Conservation (phyloP, 2,888 invertebrate genomes). For the Mamestra brassicae region DNA sequence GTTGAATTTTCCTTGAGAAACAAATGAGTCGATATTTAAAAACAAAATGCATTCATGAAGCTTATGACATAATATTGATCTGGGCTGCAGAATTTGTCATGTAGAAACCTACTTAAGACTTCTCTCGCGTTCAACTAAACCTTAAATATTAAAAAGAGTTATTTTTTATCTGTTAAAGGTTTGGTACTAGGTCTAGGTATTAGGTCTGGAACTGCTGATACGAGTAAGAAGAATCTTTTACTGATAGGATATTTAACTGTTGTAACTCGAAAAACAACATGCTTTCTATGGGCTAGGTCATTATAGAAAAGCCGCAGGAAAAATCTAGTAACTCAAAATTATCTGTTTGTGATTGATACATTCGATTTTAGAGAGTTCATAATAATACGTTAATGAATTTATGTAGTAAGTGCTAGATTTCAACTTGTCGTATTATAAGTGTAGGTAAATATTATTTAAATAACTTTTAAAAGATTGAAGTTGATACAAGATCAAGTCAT, state of each 20-base stretch:
- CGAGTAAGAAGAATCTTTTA: background rate
- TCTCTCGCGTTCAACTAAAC: too few species aligned
- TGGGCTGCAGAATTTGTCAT: background rate
- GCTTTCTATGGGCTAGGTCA: background rate
- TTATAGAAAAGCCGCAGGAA: background rate
- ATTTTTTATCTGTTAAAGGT: too few species aligned
- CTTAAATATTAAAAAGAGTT: too few species aligned
- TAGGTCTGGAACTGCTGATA: background rate
- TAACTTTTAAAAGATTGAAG: background rate
- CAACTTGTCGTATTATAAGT: background rate
- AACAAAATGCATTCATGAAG: constrained; percentile 19
- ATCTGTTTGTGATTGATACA: background rate
- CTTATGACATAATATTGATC: background rate
- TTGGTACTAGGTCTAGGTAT: too few species aligned
- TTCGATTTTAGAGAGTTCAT: background rate
- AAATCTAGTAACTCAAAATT: background rate
- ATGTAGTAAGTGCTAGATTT: background rate
- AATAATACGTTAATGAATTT: background rate
- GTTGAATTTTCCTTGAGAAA: constrained; percentile 19
- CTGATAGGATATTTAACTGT: background rate
- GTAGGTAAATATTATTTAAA: background rate
- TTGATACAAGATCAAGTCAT: background rate
- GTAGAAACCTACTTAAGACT: background rate
- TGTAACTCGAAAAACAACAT: too few species aligned
- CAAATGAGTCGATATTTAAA: constrained; percentile 18